Evolutionary conservation across 2,113 vertebrate species (phyloP).

Genomic region (Podocnemis expansa): DNA sequence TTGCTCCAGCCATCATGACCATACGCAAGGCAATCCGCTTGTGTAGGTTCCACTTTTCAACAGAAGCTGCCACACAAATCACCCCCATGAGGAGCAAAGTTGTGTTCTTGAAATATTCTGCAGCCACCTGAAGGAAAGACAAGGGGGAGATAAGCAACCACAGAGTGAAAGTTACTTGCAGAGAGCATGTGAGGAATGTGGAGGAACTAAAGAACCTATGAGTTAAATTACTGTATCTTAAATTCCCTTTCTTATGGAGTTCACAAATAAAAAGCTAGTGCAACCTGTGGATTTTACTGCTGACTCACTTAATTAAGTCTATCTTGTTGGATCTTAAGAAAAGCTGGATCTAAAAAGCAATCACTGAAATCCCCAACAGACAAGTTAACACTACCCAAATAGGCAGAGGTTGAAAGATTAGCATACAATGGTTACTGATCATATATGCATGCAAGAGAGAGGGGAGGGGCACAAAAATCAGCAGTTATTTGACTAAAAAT

Average conservation of each 20-base stretch:
- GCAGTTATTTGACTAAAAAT: not conserved
- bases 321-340: not conserved
- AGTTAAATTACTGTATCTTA: not conserved
- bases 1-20: constrained; percentile 97
- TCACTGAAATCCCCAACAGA: not conserved
- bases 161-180: not conserved
- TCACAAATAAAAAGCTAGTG: constrained; percentile 1
- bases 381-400: not conserved
- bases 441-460: not conserved
- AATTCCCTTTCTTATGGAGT: not conserved
- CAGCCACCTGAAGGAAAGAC: constrained; percentile 85
- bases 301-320: not conserved
- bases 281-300: not conserved
- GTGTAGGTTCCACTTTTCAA: constrained; percentile 98
- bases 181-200: not conserved
- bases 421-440: not conserved
- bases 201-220: not conserved
- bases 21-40: constrained; percentile 95
- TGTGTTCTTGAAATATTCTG: constrained; percentile 97
- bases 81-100: constrained; percentile 96
- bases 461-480: not conserved
- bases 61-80: constrained; percentile 95
- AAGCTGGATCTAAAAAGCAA: not conserved
- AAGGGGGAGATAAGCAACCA: not conserved
- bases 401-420: not conserved